Percentiles rank a stretch among this genome's conserved stretches.
Conservation (phyloP, 1,140 invertebrate species). For the Oscheius sp. region DNA sequence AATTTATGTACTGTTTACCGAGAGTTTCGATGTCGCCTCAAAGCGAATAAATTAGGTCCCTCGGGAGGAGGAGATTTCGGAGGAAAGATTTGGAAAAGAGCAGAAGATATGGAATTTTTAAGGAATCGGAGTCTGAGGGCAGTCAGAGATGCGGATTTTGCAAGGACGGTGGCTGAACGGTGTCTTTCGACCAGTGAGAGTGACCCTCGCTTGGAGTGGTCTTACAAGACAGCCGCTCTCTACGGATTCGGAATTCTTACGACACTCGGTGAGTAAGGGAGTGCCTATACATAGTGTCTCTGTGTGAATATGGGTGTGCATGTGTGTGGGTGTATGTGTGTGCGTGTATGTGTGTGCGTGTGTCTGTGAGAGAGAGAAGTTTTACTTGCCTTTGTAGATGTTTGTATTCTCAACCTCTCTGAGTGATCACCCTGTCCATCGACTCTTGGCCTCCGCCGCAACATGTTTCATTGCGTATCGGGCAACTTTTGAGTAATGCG, state of each 20-base stretch:
- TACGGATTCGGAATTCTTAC: constrained; percentile 56
- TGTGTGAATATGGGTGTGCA: too few species aligned
- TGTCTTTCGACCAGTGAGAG: constrained; percentile 36
- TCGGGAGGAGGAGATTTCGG: background rate
- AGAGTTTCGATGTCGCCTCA: background rate
- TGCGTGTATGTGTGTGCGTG: too few species aligned
- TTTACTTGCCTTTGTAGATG: background rate
- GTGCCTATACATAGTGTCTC: too few species aligned
- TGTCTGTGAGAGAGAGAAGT: too few species aligned
- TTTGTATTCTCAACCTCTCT: background rate
- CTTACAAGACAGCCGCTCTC: constrained; percentile 48
- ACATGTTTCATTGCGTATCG: too few species aligned
- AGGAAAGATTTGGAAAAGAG: background rate
- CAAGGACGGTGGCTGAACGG: constrained; percentile 36
- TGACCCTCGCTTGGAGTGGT: constrained; percentile 33
- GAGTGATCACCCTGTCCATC: background rate
- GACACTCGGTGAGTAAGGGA: constrained; percentile 48
- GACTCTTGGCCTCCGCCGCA: too few species aligned
- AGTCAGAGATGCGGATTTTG: constrained; percentile 29
- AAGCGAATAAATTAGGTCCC: background rate
- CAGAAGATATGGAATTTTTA: background rate
- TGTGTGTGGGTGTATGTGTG: too few species aligned
- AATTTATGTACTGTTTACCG: background rate
- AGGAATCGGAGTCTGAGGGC: background rate
- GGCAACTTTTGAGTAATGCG: background rate